A percentile compares a stretch with the other conserved stretches of the same genome.
These are phyloP conservation scores for Actenoides hombroni DNA, from an alignment of 2,113 vertebrate species.

Conservation along the genomic window DNA sequence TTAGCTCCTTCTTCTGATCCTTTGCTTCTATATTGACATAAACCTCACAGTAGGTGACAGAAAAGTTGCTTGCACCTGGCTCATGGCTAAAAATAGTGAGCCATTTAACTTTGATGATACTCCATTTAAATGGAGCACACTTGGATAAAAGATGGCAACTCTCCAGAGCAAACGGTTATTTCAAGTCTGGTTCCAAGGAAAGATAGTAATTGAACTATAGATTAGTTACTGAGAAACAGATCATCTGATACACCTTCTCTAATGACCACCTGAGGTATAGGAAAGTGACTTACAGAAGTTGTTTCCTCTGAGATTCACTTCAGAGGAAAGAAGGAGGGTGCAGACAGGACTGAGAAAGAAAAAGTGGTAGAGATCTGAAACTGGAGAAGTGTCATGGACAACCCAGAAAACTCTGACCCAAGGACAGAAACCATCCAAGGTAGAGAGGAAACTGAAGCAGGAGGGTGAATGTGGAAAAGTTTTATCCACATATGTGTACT, in stretches of 20 bases:
- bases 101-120: slow-evolving; percentile 29
- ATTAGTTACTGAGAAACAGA: slow-evolving; percentile 1
- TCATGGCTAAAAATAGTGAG: slow-evolving; percentile 44
- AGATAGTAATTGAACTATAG: background rate
- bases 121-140: background rate
- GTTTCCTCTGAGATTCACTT: background rate
- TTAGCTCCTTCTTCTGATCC: slow-evolving; percentile 1
- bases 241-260: background rate
- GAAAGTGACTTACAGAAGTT: background rate
- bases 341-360: background rate
- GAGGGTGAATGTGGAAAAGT: background rate
- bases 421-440: background rate
- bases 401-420: background rate
- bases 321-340: background rate
- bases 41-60: slow-evolving; percentile 48
- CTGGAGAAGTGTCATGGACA: background rate
- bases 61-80: slow-evolving; percentile 48
- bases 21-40: slow-evolving; percentile 42
- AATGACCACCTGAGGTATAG: background rate
- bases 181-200: slow-evolving; percentile 1
- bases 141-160: slow-evolving; percentile 13
- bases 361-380: background rate
- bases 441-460: background rate
- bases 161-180: slow-evolving; percentile 28
- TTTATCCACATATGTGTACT: background rate